Conservation (phyloP, 2,113 vertebrate species). For the Phylloscopus trochiloides region DNA sequence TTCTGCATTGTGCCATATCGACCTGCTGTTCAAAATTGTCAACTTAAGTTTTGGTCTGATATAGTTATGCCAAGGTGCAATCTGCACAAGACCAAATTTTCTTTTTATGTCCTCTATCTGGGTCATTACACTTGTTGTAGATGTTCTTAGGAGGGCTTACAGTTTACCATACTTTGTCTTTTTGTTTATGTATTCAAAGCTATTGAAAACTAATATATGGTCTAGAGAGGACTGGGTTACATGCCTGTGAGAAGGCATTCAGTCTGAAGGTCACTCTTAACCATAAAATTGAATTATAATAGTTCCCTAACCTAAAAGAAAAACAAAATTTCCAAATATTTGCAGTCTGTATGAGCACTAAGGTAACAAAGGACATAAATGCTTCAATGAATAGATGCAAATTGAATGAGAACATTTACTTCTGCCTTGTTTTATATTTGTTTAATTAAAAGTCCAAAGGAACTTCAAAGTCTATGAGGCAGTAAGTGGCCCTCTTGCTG, state of each 20-base stretch:
- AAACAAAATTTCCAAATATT: not conserved
- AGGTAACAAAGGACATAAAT: not conserved
- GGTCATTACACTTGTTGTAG: constrained; percentile 33
- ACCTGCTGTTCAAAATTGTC: constrained; percentile 59
- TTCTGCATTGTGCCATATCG: constrained; percentile 5
- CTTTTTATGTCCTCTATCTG: constrained; percentile 42
- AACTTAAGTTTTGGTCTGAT: not conserved
- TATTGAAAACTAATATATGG: not conserved
- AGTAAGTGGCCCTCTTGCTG: not conserved
- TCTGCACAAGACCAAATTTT: constrained; percentile 9
- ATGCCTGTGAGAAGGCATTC: not conserved
- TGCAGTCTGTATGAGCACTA: not conserved
- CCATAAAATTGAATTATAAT: not conserved
- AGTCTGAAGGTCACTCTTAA: not conserved
- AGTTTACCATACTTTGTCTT: not conserved
- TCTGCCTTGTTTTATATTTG: not conserved
- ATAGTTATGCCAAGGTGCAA: constrained; percentile 19
- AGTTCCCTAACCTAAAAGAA: not conserved
- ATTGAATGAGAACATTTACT: not conserved
- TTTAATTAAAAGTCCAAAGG: constrained; percentile 6
- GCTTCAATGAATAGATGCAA: not conserved
- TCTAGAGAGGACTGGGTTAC: not conserved
- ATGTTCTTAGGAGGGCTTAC: not conserved
- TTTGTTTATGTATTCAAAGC: not conserved
- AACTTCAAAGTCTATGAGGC: not conserved